phyloP scores from a whole-genome alignment of 2,797 vertebrate species.

The Antennarius maculatus region DNA sequence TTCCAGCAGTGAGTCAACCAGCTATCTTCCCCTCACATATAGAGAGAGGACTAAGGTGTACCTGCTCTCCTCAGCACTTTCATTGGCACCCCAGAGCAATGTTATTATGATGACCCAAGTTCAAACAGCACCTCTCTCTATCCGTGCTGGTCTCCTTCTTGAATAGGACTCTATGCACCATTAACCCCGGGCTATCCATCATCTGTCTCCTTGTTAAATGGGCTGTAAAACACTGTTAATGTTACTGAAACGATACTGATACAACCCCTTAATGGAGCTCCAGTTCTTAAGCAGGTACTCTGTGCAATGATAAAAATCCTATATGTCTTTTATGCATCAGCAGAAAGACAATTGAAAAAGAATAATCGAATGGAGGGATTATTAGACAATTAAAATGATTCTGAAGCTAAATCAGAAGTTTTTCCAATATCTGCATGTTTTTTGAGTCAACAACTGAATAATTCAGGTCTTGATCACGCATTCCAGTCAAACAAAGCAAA shows the following conservation, averaged over 20 bases:
- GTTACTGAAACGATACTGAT: constrained; percentile 41
- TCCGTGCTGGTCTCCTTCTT: constrained; percentile 29
- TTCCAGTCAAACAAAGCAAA: no score
- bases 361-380: neutral
- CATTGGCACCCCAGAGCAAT: constrained; percentile 36
- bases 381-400: neutral
- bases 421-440: no score
- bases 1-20: constrained; percentile 39
- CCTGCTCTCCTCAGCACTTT: constrained; percentile 65
- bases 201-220: constrained; percentile 55
- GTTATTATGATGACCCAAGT: constrained; percentile 58
- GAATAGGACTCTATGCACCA: constrained; percentile 63
- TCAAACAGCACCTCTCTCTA: constrained; percentile 42
- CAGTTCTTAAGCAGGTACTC: constrained; percentile 17
- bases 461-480: neutral
- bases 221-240: constrained; percentile 57
- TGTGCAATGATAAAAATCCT: neutral
- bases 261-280: constrained; percentile 43
- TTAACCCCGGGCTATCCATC: constrained; percentile 69
- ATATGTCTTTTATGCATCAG: constrained; percentile 1
- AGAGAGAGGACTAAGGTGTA: constrained; percentile 63
- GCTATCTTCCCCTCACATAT: constrained; percentile 57
- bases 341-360: neutral
- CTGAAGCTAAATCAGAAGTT: no score
- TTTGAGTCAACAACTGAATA: no score